Evolutionary conservation across 2,797 vertebrate genomes (phyloP).

Genomic region (Poliocrania exsul): DNA sequence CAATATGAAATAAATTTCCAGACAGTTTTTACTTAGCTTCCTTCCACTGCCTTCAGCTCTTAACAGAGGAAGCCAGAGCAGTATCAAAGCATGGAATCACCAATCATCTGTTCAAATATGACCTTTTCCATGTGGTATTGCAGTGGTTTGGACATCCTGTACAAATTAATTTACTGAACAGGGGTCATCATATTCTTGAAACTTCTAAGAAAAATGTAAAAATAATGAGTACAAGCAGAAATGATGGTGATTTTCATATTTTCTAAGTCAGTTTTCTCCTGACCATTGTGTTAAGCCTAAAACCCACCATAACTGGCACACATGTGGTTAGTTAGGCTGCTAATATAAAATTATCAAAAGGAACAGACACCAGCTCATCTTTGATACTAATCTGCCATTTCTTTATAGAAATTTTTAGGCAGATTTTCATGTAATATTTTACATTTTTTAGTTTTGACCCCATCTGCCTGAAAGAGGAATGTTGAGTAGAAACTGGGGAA

Average conservation of each 20-base stretch:
- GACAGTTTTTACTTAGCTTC: not conserved
- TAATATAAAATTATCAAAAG: not conserved
- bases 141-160: not conserved
- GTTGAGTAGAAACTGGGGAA: not conserved
- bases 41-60: not conserved
- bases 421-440: not conserved
- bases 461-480: not conserved
- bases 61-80: not conserved
- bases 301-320: not conserved
- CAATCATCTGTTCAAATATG: not conserved
- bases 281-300: not conserved
- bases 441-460: rapidly evolving
- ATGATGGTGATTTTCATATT: not conserved
- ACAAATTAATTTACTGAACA: not conserved
- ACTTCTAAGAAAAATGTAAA: not conserved
- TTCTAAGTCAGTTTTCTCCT: not conserved
- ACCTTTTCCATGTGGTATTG: not conserved
- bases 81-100: not conserved
- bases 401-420: not conserved
- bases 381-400: not conserved
- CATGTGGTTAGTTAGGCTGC: not conserved
- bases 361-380: not conserved
- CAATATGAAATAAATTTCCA: not conserved
- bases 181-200: not conserved
- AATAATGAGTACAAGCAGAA: not conserved